Evolutionary conservation across 2,113 vertebrate genomes (phyloP).

Genomic region (Bubo scandiacus): DNA sequence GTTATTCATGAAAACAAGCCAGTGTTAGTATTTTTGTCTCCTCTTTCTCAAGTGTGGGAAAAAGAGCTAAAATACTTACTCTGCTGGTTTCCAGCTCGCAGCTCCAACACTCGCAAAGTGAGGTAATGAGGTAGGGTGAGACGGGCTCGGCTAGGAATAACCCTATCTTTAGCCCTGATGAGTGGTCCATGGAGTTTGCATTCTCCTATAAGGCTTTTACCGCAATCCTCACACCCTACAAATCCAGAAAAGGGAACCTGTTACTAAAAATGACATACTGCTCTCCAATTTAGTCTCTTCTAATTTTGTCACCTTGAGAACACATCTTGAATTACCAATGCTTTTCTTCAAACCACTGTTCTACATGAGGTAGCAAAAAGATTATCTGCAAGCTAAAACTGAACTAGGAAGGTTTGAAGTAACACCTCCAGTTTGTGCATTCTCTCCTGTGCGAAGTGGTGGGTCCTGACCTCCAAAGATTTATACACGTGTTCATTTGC

Average conservation of each 20-base stretch:
- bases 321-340: not conserved
- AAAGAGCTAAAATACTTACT: constrained; percentile 56
- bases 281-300: not conserved
- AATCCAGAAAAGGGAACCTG: constrained; percentile 43
- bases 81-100: constrained; percentile 62
- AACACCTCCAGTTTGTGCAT: not conserved
- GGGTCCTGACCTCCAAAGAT: not conserved
- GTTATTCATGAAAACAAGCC: not conserved
- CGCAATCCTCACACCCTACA: constrained; percentile 68
- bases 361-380: not conserved
- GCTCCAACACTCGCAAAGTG: constrained; percentile 61
- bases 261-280: constrained; percentile 25
- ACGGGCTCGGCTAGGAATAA: constrained; percentile 64
- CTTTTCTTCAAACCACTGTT: not conserved
- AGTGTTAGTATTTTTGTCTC: not conserved
- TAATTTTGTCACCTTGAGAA: constrained; percentile 2
- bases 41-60: not conserved
- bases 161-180: constrained; percentile 62
- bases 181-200: constrained; percentile 62
- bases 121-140: constrained; percentile 68
- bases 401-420: not conserved
- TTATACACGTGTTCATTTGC: not conserved
- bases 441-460: not conserved
- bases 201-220: constrained; percentile 65
- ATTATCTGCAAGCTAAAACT: not conserved